Evolutionary conservation across 1,140 invertebrate species (phyloP), one percentile per base, ranked within the genome.

Genomic region (Halesus radiatus): DNA sequence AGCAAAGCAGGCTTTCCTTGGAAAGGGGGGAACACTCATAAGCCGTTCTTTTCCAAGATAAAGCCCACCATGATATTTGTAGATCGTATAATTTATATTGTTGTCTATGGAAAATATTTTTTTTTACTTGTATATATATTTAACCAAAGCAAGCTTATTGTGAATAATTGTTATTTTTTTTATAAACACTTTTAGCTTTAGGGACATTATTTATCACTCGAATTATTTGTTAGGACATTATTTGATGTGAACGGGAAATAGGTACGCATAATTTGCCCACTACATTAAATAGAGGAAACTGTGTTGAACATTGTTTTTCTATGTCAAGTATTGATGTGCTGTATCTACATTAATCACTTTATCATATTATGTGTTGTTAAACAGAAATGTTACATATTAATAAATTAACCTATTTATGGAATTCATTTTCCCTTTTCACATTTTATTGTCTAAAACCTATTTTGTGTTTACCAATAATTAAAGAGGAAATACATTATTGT

Each of bases 261-360:
- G 37, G 37, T 45, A 74, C 16, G 56, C 76, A 78, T 78, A 74
- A 52, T 76, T 76, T 64, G 78, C 80, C 75, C 58, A 58, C 64
- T 73, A 80, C 22, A 74, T 74, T 72, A 29, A 52, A 64, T 79
- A 79, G 56, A 75, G 20, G 29, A 64, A 81, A 78, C 52, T 79
- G 52, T 82, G 76, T 81, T 26, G 32, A 78, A 29, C 53, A 79
- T 60, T 82, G 75, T 80, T 80, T 79, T 77, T 80, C 78, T 76
- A 73, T 82, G 81, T 82, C 73, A 75, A 78, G 78, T 66, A 81
- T 83, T 74, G 77, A 83, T 83, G 82, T 83, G 73, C 81, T 81
- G 82, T 83, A 77, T 73, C 76, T 81, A 79, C 73, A 83, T 78
- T 78, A 76, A 72, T 72, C 68, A 58, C 72, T 70, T 54, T 83